These are phyloP conservation scores for Rhombomys opimus DNA, from an alignment of 2,113 vertebrate genomes.

Conservation along the genomic window DNA sequence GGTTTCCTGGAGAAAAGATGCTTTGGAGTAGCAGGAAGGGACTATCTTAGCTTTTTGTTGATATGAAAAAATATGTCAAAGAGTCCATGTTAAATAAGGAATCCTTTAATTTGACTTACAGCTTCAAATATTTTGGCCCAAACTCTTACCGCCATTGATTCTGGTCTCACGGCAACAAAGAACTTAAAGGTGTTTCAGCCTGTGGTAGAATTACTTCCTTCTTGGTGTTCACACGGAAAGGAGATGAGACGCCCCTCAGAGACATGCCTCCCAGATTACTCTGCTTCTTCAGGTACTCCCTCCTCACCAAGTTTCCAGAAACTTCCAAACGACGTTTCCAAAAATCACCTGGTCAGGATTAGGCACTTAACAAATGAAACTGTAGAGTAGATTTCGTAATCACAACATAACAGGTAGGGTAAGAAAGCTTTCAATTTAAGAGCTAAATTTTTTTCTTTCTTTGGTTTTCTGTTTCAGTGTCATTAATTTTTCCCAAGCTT, in stretches of 20 bases:
- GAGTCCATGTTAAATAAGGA: not conserved
- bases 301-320: not conserved
- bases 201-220: not conserved
- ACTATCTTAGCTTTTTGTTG: not conserved
- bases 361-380: not conserved
- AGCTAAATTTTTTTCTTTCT: not conserved
- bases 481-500: not conserved
- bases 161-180: not conserved
- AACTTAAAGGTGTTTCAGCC: not conserved
- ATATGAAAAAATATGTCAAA: not conserved
- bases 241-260: not conserved
- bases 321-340: not conserved
- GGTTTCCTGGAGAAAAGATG: not conserved
- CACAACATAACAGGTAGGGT: not conserved
- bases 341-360: not conserved
- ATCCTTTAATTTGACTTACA: not conserved
- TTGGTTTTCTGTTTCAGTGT: conserved; percentile 8
- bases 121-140: not conserved
- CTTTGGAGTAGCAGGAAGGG: not conserved
- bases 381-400: not conserved
- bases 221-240: not conserved
- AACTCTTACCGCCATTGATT: not conserved
- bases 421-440: not conserved
- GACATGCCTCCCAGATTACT: too few species aligned
- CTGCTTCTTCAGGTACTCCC: not conserved